Base-by-base conservation (phyloP, 2,797 vertebrate genomes). In the Macropus fuliginosus region DNA sequence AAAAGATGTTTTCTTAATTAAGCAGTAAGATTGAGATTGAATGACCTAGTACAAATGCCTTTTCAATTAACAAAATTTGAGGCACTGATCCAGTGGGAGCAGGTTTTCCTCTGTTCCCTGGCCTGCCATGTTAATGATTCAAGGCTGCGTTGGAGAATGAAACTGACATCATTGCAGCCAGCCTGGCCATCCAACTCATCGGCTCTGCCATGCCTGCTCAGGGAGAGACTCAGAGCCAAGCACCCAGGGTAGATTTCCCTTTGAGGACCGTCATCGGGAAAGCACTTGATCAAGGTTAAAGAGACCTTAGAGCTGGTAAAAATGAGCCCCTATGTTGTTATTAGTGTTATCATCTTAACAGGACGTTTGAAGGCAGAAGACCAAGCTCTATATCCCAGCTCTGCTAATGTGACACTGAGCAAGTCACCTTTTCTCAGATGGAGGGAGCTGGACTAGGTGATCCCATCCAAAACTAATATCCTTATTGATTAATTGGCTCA, bases 1-100 rank as follows among this genome's bases (percentile, higher is more conserved):
- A 93, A 62, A 94, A 95, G 81, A 92, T 18, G 1, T 94, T 96
- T 92, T 94, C 93, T 94, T 87, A 95, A 46, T 94, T 93, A 95
- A 91, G 62, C 92, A 56, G 87, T 92, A 62, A 96, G 93, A 91
- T 90, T 90, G 96, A 95, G 96, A 92, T 0, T 0, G 93, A 74
- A 74, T 55, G 93, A 90, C 54, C 66, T 91, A 56, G 54, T 50
- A 91, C 93, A 90, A 95, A 92, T 54, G 92, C 87, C 50, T 92
- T 94, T 89, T 96, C 92, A 74, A 9, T 94, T 55, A 52, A 24
- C 91, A 55, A 66, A 90, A 40, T 93, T 40, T 0, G 66, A 92
- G 92, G 93, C 87, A 91, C 94, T 57, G 62, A 59, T 92, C 90
- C 10, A 1, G 14, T 54, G 50, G 16, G 29, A 46, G 46, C 62